These are phyloP conservation scores for Staurois parvus DNA, from an alignment of 2,797 vertebrate genomes.

Conservation along the genomic window DNA sequence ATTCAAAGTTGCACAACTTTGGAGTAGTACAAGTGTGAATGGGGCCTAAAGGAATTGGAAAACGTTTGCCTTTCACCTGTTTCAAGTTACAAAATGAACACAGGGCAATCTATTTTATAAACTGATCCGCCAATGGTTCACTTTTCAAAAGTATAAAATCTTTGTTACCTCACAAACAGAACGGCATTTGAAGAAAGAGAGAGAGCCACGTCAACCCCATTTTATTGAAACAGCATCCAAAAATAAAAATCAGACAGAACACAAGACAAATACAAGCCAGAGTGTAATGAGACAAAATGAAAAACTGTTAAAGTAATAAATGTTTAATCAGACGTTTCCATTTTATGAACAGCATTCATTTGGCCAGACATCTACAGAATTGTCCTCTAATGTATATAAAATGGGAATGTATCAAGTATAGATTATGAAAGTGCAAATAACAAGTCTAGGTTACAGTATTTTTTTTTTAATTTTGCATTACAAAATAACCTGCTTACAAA, in stretches of 20 bases:
- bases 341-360: constrained; percentile 91
- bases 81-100: too few relatives aligned
- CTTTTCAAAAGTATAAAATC: too few relatives aligned
- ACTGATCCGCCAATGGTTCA: too few relatives aligned
- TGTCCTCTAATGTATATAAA: constrained; percentile 94
- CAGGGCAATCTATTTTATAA: too few relatives aligned
- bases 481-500: constrained; percentile 97
- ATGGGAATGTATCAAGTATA: constrained; percentile 99
- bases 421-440: constrained; percentile 99
- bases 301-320: constrained; percentile 83
- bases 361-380: constrained; percentile 95
- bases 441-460: constrained; percentile 96
- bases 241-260: neutral
- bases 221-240: too few relatives aligned
- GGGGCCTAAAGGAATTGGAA: too few relatives aligned
- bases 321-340: constrained; percentile 86
- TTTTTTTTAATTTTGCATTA: constrained; percentile 86
- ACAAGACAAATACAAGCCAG: constrained; percentile 44
- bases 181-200: too few relatives aligned
- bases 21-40: too few relatives aligned
- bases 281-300: constrained; percentile 71
- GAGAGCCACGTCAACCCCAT: too few relatives aligned
- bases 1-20: too few relatives aligned
- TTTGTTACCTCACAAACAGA: too few relatives aligned
- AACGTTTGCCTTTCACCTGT: too few relatives aligned